Conservation (phyloP, 2,113 vertebrate species). For the Drymodes brunneopygia region DNA sequence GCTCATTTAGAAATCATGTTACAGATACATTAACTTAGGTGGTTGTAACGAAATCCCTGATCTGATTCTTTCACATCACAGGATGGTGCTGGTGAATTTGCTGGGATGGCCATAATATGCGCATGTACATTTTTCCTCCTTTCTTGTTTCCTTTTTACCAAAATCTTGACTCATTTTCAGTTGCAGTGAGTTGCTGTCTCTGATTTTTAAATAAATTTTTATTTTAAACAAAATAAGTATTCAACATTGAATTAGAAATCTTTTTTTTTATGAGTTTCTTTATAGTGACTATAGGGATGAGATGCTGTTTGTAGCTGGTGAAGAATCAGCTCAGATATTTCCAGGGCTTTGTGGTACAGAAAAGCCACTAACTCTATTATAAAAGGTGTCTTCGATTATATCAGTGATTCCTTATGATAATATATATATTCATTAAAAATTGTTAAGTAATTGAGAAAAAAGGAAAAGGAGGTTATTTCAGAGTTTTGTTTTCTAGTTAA, state of each 20-base stretch:
- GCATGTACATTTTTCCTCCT: rapidly evolving
- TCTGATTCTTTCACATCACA: not conserved
- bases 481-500: not conserved
- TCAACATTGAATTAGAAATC: not conserved
- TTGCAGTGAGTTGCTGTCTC: not conserved
- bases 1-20: not conserved
- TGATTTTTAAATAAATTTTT: not conserved
- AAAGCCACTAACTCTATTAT: not conserved
- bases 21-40: not conserved
- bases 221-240: not conserved
- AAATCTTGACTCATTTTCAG: not conserved
- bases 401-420: not conserved
- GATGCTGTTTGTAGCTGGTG: not conserved
- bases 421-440: not conserved
- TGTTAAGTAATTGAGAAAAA: not conserved
- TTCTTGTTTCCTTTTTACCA: not conserved
- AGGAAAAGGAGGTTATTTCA: not conserved
- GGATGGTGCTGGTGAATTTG: not conserved
- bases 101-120: not conserved
- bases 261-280: not conserved
- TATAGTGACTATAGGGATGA: not conserved
- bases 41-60: not conserved
- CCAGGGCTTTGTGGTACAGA: not conserved
- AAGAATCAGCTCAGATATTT: not conserved
- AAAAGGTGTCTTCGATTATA: not conserved